phyloP scores from a whole-genome alignment of 1,140 invertebrate genomes.

The Macrobrachium rosenbergii region DNA sequence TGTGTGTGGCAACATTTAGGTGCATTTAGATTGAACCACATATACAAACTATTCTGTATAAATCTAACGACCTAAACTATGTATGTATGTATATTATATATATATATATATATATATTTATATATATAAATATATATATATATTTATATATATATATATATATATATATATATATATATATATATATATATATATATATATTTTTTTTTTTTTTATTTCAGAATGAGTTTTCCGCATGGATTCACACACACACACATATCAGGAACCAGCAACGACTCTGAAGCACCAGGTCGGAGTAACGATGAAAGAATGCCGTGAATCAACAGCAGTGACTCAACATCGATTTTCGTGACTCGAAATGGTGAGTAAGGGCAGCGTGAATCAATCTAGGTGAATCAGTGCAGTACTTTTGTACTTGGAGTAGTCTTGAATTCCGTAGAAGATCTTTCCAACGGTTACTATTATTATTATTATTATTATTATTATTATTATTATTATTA shows the following conservation, averaged over 20 bases:
- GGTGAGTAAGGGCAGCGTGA: neutral
- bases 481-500: no score
- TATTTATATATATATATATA: neutral
- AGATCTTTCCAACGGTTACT: no score
- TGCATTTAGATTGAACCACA: neutral
- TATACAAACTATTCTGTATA: neutral
- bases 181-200: neutral
- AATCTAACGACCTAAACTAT: neutral
- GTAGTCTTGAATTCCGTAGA: no score
- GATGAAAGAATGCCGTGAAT: no score
- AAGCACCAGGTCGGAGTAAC: no score
- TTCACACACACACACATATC: neutral
- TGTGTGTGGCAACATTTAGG: neutral
- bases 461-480: no score
- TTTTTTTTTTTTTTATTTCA: neutral
- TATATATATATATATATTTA: neutral
- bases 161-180: conserved; percentile 10
- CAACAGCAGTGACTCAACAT: no score
- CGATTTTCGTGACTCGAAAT: neutral
- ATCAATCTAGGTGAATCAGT: neutral
- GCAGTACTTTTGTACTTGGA: no score
- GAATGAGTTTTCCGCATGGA: neutral
- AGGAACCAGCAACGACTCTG: neutral
- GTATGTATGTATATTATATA: neutral
- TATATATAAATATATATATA: conserved; percentile 1